phyloP scores from a whole-genome alignment of 2,888 invertebrate genomes.

The Drosophila glabriapex region DNA sequence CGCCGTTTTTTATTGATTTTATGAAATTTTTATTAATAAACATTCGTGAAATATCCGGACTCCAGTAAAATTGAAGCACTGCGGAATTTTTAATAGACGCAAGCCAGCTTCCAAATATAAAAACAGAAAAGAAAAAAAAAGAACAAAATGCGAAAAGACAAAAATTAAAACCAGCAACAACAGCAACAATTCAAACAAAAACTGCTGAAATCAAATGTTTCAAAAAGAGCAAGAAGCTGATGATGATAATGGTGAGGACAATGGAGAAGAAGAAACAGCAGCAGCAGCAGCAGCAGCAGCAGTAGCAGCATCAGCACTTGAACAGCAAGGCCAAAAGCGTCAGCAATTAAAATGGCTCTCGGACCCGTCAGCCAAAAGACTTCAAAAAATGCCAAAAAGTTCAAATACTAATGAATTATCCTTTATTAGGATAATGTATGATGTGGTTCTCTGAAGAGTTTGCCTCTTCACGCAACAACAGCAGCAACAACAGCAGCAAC shows the following conservation, averaged over 20 bases:
- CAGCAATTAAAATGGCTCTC: conserved; percentile 74
- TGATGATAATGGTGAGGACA: neutral
- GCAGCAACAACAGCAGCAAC: conserved; percentile 9
- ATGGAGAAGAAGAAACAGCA: neutral
- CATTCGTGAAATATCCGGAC: conserved; percentile 73
- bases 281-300: neutral
- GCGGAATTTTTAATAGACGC: conserved; percentile 72
- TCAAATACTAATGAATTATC: conserved; percentile 85
- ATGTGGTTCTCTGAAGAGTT: conserved; percentile 82
- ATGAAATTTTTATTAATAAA: conserved; percentile 80
- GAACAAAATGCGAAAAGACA: neutral
- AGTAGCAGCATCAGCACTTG: conserved; percentile 38
- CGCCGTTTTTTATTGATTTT: conserved; percentile 67
- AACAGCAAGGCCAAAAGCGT: conserved; percentile 31
- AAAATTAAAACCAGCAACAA: conserved; percentile 18
- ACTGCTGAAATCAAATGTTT: conserved; percentile 62
- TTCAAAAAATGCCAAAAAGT: conserved; percentile 83
- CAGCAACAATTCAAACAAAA: conserved; percentile 16
- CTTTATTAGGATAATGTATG: conserved; percentile 85
- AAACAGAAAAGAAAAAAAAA: conserved; percentile 8
- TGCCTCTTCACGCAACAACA: conserved; percentile 53
- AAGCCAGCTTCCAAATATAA: conserved; percentile 26
- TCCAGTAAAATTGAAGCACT: conserved; percentile 51
- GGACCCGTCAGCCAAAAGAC: conserved; percentile 64
- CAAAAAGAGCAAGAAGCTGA: conserved; percentile 13